Evolutionary conservation across 2,797 vertebrate species (phyloP).

Genomic region (Caiman crocodilus): DNA sequence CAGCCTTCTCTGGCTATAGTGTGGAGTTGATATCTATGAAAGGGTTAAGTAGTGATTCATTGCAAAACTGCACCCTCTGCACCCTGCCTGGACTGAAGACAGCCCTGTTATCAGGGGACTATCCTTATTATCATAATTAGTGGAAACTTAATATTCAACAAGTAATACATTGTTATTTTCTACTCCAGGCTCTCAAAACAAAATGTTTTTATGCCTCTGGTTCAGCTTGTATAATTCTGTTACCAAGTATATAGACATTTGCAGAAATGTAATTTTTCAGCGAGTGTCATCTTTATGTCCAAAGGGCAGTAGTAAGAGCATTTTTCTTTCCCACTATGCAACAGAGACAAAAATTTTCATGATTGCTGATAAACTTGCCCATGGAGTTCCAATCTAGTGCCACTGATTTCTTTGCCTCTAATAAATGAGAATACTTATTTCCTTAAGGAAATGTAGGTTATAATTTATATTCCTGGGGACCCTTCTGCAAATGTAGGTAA

Average conservation of each 20-base stretch:
- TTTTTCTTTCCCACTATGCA: neutral
- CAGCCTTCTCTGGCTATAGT: neutral
- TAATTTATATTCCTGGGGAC: no score
- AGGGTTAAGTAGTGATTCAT: no score
- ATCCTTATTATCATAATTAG: neutral
- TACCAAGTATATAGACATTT: neutral
- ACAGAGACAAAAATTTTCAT: neutral
- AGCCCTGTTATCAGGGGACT: neutral
- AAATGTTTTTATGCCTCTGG: neutral
- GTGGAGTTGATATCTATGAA: no score
- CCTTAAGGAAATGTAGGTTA: neutral
- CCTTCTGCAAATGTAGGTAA: no score
- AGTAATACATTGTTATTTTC: neutral
- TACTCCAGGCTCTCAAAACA: neutral
- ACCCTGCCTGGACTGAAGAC: no score
- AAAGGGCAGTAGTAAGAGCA: neutral
- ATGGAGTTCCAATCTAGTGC: neutral
- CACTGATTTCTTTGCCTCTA: neutral
- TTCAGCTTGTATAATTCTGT: neutral
- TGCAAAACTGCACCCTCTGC: no score
- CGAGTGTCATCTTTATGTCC: neutral
- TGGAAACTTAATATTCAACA: neutral
- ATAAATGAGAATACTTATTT: conserved; percentile 23
- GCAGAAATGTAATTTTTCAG: neutral
- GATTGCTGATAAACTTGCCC: neutral